Conservation (phyloP, 2,888 invertebrate species). For the Chironomus riparius region DNA sequence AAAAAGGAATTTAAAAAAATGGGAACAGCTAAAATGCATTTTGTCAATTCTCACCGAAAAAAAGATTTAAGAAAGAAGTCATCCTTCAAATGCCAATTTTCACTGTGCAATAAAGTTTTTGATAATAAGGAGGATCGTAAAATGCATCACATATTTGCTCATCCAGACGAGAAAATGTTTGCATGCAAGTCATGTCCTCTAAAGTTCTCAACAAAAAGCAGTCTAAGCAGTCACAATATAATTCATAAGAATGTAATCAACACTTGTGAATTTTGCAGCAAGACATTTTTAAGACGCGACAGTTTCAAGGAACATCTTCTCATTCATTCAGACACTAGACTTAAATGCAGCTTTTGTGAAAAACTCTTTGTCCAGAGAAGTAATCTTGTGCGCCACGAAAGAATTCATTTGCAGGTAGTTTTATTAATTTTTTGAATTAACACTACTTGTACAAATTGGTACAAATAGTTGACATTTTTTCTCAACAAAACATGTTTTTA, state of each 20-base stretch:
- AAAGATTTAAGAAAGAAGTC: background rate
- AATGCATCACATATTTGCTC: constrained; percentile 8
- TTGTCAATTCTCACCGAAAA: background rate
- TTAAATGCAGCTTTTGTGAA: constrained; percentile 51
- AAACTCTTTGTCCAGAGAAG: constrained; percentile 52
- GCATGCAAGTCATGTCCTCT: constrained; percentile 3
- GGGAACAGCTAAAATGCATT: background rate
- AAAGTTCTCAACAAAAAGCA: constrained; percentile 24
- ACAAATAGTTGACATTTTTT: no score
- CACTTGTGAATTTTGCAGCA: background rate
- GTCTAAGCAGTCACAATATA: constrained; percentile 17
- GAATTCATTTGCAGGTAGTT: constrained; percentile 50
- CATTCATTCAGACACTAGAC: constrained; percentile 50
- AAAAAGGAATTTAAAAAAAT: constrained; percentile 3
- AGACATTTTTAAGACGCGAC: constrained; percentile 44
- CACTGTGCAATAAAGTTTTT: background rate
- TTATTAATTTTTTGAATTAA: no score
- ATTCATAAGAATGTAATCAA: constrained; percentile 11
- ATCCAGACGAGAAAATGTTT: constrained; percentile 18
- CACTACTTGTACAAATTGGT: no score
- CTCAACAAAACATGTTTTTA: no score
- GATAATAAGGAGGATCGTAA: constrained; percentile 16
- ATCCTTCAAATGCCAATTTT: constrained; percentile 6
- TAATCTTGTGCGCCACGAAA: constrained; percentile 49
- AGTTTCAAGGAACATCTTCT: constrained; percentile 50